These are phyloP conservation scores for Nerophis ophidion DNA, from an alignment of 2,113 vertebrate genomes.

Conservation along the genomic window DNA sequence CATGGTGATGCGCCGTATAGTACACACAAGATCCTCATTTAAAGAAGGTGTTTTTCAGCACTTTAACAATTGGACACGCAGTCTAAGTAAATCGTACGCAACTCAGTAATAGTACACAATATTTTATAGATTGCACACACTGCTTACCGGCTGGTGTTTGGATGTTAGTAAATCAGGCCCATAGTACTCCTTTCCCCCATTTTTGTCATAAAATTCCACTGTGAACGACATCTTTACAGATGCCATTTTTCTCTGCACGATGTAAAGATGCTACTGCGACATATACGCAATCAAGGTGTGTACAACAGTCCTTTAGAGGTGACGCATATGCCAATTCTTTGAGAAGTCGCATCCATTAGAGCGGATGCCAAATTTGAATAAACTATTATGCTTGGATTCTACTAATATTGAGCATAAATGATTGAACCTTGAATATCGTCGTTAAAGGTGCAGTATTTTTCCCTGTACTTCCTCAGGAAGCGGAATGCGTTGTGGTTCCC, in stretches of 20 bases:
- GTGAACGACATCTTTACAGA: background rate
- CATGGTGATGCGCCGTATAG: too few relatives aligned
- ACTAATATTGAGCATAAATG: background rate
- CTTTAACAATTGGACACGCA: too few relatives aligned
- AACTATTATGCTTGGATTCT: background rate
- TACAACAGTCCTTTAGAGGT: background rate
- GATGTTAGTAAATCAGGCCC: too few relatives aligned
- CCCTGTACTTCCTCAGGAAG: constrained; percentile 86
- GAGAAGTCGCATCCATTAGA: background rate
- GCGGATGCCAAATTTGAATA: background rate
- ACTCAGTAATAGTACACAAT: too few relatives aligned
- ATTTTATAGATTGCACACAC: too few relatives aligned
- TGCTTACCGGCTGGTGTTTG: too few relatives aligned
- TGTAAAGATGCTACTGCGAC: too few relatives aligned
- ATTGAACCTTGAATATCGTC: constrained; percentile 92
- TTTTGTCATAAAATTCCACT: background rate
- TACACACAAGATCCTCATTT: too few relatives aligned
- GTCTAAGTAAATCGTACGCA: too few relatives aligned
- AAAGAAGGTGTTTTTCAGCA: too few relatives aligned
- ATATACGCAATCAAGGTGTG: too few relatives aligned
- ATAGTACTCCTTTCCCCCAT: too few relatives aligned
- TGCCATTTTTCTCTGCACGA: background rate
- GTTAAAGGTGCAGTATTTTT: constrained; percentile 97
- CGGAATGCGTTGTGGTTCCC: constrained; percentile 97
- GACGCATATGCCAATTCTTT: background rate